A percentile compares a stretch with the other conserved stretches of the same genome.
phyloP scores from a whole-genome alignment of 1,140 invertebrate species.

The Bombus waltoni region DNA sequence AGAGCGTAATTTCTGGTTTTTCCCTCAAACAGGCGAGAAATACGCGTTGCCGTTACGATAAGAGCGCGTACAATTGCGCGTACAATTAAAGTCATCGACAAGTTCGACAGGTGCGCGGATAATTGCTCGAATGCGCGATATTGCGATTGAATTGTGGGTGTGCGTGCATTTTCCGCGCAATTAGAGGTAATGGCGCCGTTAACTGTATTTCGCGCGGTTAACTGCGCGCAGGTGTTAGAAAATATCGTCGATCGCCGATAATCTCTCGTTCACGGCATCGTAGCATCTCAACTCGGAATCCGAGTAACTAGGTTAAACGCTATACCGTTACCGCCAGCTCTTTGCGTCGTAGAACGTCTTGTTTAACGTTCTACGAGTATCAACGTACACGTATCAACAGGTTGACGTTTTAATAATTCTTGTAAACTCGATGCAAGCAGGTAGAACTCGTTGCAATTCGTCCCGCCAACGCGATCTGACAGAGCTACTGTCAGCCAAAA shows the following conservation, averaged over 20 bases:
- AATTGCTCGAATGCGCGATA: background rate
- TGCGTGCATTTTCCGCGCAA: constrained; percentile 31
- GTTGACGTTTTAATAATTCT: constrained; percentile 5
- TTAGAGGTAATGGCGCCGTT: constrained; percentile 35
- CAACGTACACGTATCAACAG: background rate
- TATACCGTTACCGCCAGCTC: background rate
- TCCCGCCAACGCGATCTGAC: background rate
- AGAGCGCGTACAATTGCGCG: no score
- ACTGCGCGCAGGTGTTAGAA: constrained; percentile 41
- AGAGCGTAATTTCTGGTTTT: no score
- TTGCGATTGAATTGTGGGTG: constrained; percentile 16
- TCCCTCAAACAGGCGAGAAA: no score
- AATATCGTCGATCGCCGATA: constrained; percentile 23
- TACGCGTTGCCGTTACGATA: no score
- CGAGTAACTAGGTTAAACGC: background rate
- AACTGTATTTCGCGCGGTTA: constrained; percentile 28
- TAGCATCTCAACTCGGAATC: background rate
- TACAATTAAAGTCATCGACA: constrained; percentile 1
- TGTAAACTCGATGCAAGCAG: background rate
- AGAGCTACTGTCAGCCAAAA: background rate
- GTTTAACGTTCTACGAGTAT: background rate
- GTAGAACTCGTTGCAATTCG: background rate
- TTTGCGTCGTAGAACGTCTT: background rate
- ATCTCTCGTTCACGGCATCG: background rate
- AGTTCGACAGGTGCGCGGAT: background rate